Conservation (phyloP, 2,888 invertebrate species). For the Caenorhabditis panamensis region DNA sequence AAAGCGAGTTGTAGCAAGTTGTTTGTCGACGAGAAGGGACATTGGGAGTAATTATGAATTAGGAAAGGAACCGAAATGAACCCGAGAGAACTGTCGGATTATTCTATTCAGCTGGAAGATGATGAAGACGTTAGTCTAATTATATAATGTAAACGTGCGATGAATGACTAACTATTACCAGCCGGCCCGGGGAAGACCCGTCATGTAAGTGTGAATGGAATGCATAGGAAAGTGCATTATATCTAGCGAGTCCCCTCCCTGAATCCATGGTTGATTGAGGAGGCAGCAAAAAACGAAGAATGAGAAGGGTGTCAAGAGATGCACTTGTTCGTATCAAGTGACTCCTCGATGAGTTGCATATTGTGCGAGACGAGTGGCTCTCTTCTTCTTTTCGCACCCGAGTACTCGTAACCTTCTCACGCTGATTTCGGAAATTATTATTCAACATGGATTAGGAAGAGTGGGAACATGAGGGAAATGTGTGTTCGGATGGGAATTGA, state of each 20-base stretch:
- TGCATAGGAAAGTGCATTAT: constrained; percentile 45
- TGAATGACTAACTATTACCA: constrained; percentile 42
- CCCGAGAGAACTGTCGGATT: constrained; percentile 15
- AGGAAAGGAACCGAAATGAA: constrained; percentile 15
- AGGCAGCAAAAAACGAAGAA: constrained; percentile 26
- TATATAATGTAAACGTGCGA: constrained; percentile 29
- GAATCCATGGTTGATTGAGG: constrained; percentile 51
- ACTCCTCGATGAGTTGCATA: constrained; percentile 58
- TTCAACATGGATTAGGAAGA: constrained; percentile 2
- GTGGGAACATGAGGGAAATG: neutral
- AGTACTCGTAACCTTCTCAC: constrained; percentile 24
- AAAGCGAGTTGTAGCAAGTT: constrained; percentile 10
- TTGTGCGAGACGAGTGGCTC: constrained; percentile 23
- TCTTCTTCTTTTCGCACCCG: neutral
- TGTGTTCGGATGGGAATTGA: neutral
- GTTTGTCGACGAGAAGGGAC: neutral
- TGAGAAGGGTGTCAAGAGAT: constrained; percentile 44
- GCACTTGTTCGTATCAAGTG: constrained; percentile 61
- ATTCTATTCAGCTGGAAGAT: constrained; percentile 24
- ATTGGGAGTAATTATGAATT: neutral
- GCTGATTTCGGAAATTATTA: constrained; percentile 44
- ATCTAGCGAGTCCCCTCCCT: constrained; percentile 10
- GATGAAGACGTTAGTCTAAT: constrained; percentile 30
- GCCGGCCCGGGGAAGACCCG: constrained; percentile 18
- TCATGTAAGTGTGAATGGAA: constrained; percentile 30